Base-by-base conservation (phyloP, 2,113 vertebrate genomes). In the Erythrolamprus reginae region DNA sequence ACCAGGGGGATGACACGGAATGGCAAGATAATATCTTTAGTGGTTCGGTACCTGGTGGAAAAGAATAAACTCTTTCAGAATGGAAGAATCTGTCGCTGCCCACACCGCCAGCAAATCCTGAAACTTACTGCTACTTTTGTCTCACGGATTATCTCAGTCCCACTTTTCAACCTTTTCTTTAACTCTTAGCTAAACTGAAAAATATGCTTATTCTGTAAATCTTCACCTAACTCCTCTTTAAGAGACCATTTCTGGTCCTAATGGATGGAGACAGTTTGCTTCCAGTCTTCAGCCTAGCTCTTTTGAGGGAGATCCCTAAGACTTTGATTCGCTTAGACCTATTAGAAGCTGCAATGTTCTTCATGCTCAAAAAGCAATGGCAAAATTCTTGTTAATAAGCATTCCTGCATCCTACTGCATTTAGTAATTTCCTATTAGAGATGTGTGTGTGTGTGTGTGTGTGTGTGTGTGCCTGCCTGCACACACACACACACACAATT, bases 21-120 rank as follows among this genome's bases (percentile, higher is more conserved):
- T 1, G 99, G 99, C 93, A 99, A 97, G 96, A 99, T 99, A 95
- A 99, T 99, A 95, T 99, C 99, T 97, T 99, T 99, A 94, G 99
- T 99, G 96, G 99, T 99, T 94, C 99, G 98, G 92, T 99, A 99
- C 97, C 99, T 99, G 95, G 12, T 2, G 23, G 17, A 50, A 45
- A 93, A 48, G 58, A 77, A 61, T 10, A 3, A 33, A 82, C 84
- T 58, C 4, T 87, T 56, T 26, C n/a, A 10, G 2, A 21, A 47
- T 8, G 38, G 42, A 47, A 28, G 7, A 77, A 33, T 13, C 23
- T 24, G 47, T 38, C 65, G 28, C 21, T 28, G 65, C 70, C 82
- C 82, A 26, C 23, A 83, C 82, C 5, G 13, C 3, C 7, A 21
- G 70, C 70, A 42, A 77, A 77, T 77, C 3, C 58, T 61, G 58